Base-by-base conservation (phyloP, 2,888 invertebrate genomes). In the Digitonthophagus gazella region DNA sequence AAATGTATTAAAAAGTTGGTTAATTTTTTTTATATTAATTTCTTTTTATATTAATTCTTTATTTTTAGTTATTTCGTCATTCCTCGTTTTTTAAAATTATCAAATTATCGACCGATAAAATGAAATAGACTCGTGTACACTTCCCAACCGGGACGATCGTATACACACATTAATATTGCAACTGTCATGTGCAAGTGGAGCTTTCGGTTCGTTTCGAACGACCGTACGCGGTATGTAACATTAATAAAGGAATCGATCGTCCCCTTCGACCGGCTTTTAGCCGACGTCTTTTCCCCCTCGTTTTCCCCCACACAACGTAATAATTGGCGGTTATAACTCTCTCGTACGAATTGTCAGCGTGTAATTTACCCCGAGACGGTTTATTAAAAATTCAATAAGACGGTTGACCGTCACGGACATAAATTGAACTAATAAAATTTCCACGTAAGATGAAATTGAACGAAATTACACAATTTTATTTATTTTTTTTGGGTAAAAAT, bases 291-390 rank as follows among this genome's bases (percentile, higher is more conserved):
- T 5, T 5, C 28, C 28, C 6, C n/a, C n/a, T n/a, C n/a, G n/a
- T 44, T 44, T 44, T 3, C 28, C 28, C 28, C 28, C 3, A 44
- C 8, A 44, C 28, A 11, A 8, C 28, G 28, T 44, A 44, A 44
- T 69, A 69, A 69, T 69, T 69, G 67, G 67, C 64, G 64, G 66
- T 64, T 69, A 67, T 64, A 69, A 57, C 64, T 69, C 64, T 11
- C n/a, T n/a, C 28, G 8, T 67, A 69, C 69, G 66, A 67, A 66
- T 64, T 69, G 67, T 54, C 67, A 64, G 22, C 67, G 15, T 66
- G 57, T 67, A 67, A 67, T 69, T 69, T 67, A 11, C 11, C n/a
- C n/a, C 28, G 28, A 44, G 28, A 11, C 28, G 8, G 28, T 44
- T 44, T 11, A 44, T 44, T 11, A 44, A 44, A 44, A 3, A 44